These are phyloP conservation scores for Microctonus hyperodae DNA, from an alignment of 2,888 invertebrate genomes.

Conservation along the genomic window DNA sequence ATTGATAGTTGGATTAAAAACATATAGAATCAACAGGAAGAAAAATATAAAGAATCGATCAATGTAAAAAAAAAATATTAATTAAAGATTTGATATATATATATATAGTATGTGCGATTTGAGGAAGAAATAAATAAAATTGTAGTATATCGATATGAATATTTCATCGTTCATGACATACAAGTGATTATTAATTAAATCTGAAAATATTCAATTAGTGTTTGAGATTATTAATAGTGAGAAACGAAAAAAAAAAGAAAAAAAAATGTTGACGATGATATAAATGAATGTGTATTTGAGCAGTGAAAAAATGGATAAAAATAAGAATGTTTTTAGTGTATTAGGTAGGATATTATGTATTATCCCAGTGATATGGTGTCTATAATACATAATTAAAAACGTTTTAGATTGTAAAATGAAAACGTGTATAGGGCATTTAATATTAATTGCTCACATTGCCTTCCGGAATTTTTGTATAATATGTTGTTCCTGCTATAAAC, in stretches of 20 bases:
- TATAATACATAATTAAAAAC: not conserved
- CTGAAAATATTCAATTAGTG: slow-evolving; percentile 34
- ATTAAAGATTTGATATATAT: slow-evolving; percentile 38
- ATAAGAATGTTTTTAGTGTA: slow-evolving; percentile 48
- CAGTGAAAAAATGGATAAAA: slow-evolving; percentile 36
- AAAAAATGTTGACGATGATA: slow-evolving; percentile 26
- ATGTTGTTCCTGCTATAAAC: not conserved
- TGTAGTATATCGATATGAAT: slow-evolving; percentile 28
- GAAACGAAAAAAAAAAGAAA: not conserved
- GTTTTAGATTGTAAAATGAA: slow-evolving; percentile 50
- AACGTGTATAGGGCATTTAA: slow-evolving; percentile 56
- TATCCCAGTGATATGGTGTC: slow-evolving; percentile 50
- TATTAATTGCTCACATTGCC: slow-evolving; percentile 56
- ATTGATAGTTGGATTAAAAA: slow-evolving; percentile 48
- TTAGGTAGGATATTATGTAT: slow-evolving; percentile 49
- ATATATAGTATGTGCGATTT: slow-evolving; percentile 22
- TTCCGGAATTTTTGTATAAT: slow-evolving; percentile 49
- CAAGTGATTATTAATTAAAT: slow-evolving; percentile 42
- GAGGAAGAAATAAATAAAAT: slow-evolving; percentile 29
- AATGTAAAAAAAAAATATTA: slow-evolving; percentile 37
- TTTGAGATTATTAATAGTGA: not conserved
- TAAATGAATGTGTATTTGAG: slow-evolving; percentile 34
- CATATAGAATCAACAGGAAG: not conserved
- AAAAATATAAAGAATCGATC: slow-evolving; percentile 18
- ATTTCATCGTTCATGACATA: slow-evolving; percentile 31